Percentiles rank a stretch among this genome's conserved stretches.
Evolutionary conservation across 1,140 invertebrate species (phyloP).

Genomic region (Trachymyrmex septentrionalis): DNA sequence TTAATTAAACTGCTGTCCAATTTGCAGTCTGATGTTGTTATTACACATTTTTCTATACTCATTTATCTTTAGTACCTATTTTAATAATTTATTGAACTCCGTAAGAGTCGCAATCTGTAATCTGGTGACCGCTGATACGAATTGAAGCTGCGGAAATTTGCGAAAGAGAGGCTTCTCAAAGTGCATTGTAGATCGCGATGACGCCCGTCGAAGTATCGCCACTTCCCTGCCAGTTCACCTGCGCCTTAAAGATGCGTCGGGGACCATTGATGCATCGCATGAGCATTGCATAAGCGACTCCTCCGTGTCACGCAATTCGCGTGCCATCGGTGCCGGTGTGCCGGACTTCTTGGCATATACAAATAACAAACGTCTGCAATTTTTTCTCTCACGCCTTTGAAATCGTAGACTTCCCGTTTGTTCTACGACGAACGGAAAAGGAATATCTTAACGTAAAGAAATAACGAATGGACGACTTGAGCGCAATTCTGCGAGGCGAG

Average conservation of each 20-base stretch:
- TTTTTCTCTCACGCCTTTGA: constrained; percentile 14
- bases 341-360: not conserved
- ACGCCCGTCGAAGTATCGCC: constrained; percentile 16
- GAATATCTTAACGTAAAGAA: not conserved
- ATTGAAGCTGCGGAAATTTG: constrained; percentile 3
- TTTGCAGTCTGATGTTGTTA: no score
- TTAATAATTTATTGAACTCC: not conserved
- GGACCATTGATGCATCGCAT: constrained; percentile 45
- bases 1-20: no score
- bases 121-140: not conserved
- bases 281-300: constrained; percentile 42
- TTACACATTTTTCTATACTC: no score
- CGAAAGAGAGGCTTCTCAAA: not conserved
- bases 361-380: constrained; percentile 27
- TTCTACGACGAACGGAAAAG: not conserved
- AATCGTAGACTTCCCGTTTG: not conserved
- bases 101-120: not conserved
- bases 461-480: not conserved
- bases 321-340: not conserved
- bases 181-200: constrained; percentile 33
- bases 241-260: constrained; percentile 13
- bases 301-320: constrained; percentile 42
- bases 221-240: constrained; percentile 32
- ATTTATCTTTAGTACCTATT: not conserved
- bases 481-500: not conserved